Evolutionary conservation across 2,113 vertebrate species (phyloP).

Genomic region (Myanophis thanlyinensis): DNA sequence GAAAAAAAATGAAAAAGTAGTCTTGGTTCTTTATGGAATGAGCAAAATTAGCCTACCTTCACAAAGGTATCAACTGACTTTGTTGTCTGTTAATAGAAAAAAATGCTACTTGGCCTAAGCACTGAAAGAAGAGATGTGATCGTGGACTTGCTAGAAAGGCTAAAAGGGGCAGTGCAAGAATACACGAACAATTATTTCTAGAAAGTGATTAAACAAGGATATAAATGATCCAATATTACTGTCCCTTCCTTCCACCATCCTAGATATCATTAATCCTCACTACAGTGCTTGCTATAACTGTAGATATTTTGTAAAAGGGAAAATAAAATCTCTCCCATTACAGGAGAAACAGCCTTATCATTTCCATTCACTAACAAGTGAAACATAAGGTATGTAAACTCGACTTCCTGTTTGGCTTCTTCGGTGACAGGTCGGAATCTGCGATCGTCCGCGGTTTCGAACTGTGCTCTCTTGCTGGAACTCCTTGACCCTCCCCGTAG

Average conservation of each 20-base stretch:
- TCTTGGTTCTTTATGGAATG: background rate
- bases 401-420: too few relatives aligned
- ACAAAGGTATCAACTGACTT: background rate
- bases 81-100: background rate
- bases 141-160: background rate
- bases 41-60: background rate
- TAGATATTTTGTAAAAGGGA: background rate
- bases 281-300: background rate
- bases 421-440: too few relatives aligned
- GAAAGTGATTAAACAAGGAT: background rate
- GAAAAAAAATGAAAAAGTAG: background rate
- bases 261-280: background rate
- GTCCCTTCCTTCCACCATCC: background rate
- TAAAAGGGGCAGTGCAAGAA: background rate
- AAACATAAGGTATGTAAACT: background rate
- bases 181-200: background rate
- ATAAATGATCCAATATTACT: background rate
- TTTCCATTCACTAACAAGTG: background rate
- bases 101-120: background rate
- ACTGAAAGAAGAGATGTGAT: background rate
- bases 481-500: too few relatives aligned
- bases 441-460: too few relatives aligned
- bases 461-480: too few relatives aligned
- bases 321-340: background rate
- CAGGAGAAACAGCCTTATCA: background rate